Evolutionary conservation across 2,113 vertebrate genomes (phyloP), one percentile per base, ranked within the genome.

Genomic region (Ramphastos sulfuratus): DNA sequence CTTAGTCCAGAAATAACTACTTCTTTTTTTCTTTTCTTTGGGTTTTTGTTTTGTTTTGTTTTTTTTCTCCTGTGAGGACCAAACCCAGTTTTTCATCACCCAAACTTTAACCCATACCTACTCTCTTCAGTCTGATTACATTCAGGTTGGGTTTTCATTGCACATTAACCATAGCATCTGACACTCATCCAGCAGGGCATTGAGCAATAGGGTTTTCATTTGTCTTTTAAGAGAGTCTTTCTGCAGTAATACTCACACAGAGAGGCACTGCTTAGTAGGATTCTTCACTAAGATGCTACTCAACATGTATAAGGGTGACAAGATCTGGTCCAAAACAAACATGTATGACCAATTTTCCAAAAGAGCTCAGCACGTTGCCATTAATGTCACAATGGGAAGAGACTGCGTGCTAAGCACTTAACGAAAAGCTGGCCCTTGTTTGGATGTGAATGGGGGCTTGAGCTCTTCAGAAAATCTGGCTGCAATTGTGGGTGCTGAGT

Each of bases 321-420:
- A 87, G 83, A 39, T 86, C 24, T 67, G 63, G 28, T 84, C 73
- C 92, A 94, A 95, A 96, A 92, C 94, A 96, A 95, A 93, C 73
- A 87, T 25, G 89, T 92, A 96, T 79, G 95, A 78, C 81, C 85
- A 82, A 4, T 77, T 93, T 96, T 96, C 92, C 28, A 0, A 86
- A 92, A 91, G 73, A 66, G 35, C 92, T 95, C 94, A 90, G 83
- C 76, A 52, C 92, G 93, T 92, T 88, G 75, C 91, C 79, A 67
- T 89, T 82, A 84, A 30, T 88, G 59, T 79, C 87, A 93, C 83
- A 95, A 89, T 92, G 74, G 48, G 60, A 46, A 83, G 71, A 65
- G 89, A 31, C 79, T 92, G 5, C 6, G 4, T 93, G 85, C 93
- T 94, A 94, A 92, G 86, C 82, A 48, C 67, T 96, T 89, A 89